Base-by-base conservation (phyloP, 1,140 invertebrate species). In the Drosophila micromelanica region DNA sequence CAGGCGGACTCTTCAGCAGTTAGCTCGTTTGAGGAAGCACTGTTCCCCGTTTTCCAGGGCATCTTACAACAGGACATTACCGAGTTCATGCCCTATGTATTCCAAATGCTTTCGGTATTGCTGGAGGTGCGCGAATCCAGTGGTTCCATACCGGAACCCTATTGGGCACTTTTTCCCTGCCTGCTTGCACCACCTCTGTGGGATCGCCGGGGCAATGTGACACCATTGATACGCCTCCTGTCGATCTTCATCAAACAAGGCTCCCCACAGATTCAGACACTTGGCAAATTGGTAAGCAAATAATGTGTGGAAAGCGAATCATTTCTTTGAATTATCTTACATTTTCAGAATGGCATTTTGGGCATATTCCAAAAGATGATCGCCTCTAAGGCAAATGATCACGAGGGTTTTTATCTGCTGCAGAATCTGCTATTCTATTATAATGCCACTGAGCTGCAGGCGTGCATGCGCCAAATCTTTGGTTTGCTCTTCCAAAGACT, bases 11-110 rank as follows among this genome's bases (percentile, higher is more conserved):
- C 95, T 0, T 92, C 93, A 43, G 96, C 97, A 35, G 96, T 99
- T 3, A 92, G 94, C n/a, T 96, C 95, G 0, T 99, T 99, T 93
- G 98, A 99, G 93, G 95, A 96, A 87, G 95, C 95, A 0, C 92
- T 99, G 1, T 99, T 99, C 85, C 97, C 97, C 7, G 96, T 98
- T 59, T 99, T 99, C 92, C 96, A 99, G 93, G 95, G 95, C 57
- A 98, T 99, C 85, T 93, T 99, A 0, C 96, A 97, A 79, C 96
- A 98, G 92, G 98, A 99, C 92, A 96, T 99, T 56, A 96, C 98
- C 94, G 98, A 99, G 93, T 99, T 99, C 93, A 96, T 99, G 92
- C 98, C 98, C 1, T 99, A 99, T 92, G 97, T 98, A 37, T 99
- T 99, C 92, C 98, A 99, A 97, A 95, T 99, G 90, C 93, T 99